Percentiles rank a stretch among this genome's conserved stretches.
phyloP scores from a whole-genome alignment of 1,140 invertebrate genomes.

The Zophobas atratus region DNA sequence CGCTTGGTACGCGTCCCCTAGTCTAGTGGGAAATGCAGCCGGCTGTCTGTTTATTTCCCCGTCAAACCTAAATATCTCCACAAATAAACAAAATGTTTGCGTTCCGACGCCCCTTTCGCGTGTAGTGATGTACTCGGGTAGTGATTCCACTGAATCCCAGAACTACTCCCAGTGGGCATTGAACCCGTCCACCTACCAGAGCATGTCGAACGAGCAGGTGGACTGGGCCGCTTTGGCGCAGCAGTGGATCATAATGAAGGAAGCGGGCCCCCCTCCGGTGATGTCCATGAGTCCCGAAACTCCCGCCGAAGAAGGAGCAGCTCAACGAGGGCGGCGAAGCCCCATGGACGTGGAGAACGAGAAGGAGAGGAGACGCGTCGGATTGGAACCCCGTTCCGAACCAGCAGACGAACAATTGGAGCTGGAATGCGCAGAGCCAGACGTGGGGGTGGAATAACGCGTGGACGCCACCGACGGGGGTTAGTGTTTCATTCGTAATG shows the following conservation, averaged over 20 bases:
- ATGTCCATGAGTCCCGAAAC: slow-evolving; percentile 68
- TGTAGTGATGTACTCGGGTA: slow-evolving; percentile 63
- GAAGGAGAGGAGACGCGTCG: slow-evolving; percentile 72
- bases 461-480: slow-evolving; percentile 66
- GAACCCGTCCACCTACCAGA: slow-evolving; percentile 76
- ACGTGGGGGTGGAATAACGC: slow-evolving; percentile 71
- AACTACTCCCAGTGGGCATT: slow-evolving; percentile 82
- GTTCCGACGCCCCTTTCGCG: not conserved
- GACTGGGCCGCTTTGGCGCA: slow-evolving; percentile 97
- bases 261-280: slow-evolving; percentile 73
- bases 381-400: slow-evolving; percentile 59
- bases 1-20: not conserved
- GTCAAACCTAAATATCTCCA: not conserved
- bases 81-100: slow-evolving; percentile 3
- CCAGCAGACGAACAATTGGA: slow-evolving; percentile 53
- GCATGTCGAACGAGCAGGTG: slow-evolving; percentile 77
- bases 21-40: slow-evolving; percentile 33
- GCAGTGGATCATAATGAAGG: slow-evolving; percentile 98
- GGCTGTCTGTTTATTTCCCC: not conserved
- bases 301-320: slow-evolving; percentile 59
- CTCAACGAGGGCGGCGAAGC: slow-evolving; percentile 81
- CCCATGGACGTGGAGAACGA: slow-evolving; percentile 86
- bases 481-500: too few relatives aligned
- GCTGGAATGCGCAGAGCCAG: slow-evolving; percentile 61
- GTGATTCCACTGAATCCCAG: slow-evolving; percentile 66